Percentiles rank a stretch among this genome's conserved stretches.
Evolutionary conservation across 2,113 vertebrate genomes (phyloP).

Genomic region (Struthio camelus): DNA sequence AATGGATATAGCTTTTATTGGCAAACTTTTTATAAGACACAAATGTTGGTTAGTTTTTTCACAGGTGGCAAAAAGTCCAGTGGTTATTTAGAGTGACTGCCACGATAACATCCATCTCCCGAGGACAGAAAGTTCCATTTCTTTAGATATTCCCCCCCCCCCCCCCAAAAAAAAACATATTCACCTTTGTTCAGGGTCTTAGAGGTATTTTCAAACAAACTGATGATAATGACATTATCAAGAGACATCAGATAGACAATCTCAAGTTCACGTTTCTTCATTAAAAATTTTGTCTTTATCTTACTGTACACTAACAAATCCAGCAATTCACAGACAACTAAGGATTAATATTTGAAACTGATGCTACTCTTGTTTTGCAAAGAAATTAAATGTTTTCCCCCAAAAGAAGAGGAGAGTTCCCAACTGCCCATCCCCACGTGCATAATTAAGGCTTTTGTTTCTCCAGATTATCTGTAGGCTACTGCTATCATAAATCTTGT

Average conservation of each 20-base stretch:
- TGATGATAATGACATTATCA: neutral
- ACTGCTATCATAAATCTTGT: slow-evolving; percentile 50
- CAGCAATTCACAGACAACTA: neutral
- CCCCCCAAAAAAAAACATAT: neutral
- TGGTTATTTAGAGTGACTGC: neutral
- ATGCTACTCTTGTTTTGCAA: neutral
- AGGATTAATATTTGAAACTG: neutral
- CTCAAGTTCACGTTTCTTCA: neutral
- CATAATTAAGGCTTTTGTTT: slow-evolving; percentile 21
- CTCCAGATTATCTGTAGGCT: slow-evolving; percentile 40
- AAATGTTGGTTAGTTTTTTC: neutral
- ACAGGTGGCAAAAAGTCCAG: neutral
- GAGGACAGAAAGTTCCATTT: slow-evolving; percentile 26
- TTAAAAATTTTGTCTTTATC: neutral
- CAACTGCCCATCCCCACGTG: neutral
- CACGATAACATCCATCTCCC: neutral
- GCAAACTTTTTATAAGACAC: neutral
- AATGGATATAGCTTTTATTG: neutral
- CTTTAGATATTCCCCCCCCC: neutral
- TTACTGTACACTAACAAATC: neutral
- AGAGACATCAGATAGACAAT: neutral
- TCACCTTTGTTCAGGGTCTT: neutral
- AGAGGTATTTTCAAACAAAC: neutral
- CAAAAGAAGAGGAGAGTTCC: neutral
- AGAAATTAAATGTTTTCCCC: neutral